A percentile compares a stretch with the other conserved stretches of the same genome.
Evolutionary conservation across 2,888 invertebrate genomes (phyloP).

Genomic region (Aleiodes leptofemur): DNA sequence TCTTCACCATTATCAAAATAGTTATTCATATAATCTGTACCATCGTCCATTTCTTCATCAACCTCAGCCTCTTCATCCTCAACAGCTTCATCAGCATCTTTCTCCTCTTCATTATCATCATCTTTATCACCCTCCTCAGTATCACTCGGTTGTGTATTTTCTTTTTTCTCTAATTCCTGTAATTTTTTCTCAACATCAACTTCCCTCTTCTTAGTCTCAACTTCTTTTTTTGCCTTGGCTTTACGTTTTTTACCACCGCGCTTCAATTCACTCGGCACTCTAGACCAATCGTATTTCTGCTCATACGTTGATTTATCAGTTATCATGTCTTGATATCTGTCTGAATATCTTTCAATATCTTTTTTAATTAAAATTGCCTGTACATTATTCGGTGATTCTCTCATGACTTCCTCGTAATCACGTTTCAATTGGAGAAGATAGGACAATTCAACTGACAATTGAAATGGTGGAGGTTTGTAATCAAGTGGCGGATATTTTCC

Average conservation of each 20-base stretch:
- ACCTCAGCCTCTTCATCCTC: slow-evolving; percentile 81
- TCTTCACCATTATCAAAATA: slow-evolving; percentile 93
- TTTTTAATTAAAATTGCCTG: slow-evolving; percentile 64
- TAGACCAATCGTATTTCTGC: slow-evolving; percentile 66
- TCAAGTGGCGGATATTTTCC: slow-evolving; percentile 74
- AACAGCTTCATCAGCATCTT: slow-evolving; percentile 77
- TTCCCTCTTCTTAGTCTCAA: slow-evolving; percentile 56
- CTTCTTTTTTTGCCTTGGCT: slow-evolving; percentile 25
- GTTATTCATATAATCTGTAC: slow-evolving; percentile 91
- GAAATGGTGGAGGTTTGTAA: slow-evolving; percentile 75
- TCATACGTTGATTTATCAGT: slow-evolving; percentile 62
- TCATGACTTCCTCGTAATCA: slow-evolving; percentile 83
- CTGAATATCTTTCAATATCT: slow-evolving; percentile 72
- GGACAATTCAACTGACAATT: slow-evolving; percentile 77
- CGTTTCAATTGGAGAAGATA: slow-evolving; percentile 85
- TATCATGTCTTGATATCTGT: slow-evolving; percentile 66
- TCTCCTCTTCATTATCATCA: slow-evolving; percentile 77
- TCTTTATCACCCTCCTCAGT: slow-evolving; percentile 76
- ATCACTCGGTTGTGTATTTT: slow-evolving; percentile 71
- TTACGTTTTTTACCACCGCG: slow-evolving; percentile 53
- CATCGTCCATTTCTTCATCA: slow-evolving; percentile 92
- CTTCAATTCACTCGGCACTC: slow-evolving; percentile 68
- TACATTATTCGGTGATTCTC: slow-evolving; percentile 81
- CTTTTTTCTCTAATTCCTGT: slow-evolving; percentile 83
- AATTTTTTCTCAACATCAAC: slow-evolving; percentile 74